phyloP scores from a whole-genome alignment of 2,113 vertebrate genomes.

The Centropus bengalensis region DNA sequence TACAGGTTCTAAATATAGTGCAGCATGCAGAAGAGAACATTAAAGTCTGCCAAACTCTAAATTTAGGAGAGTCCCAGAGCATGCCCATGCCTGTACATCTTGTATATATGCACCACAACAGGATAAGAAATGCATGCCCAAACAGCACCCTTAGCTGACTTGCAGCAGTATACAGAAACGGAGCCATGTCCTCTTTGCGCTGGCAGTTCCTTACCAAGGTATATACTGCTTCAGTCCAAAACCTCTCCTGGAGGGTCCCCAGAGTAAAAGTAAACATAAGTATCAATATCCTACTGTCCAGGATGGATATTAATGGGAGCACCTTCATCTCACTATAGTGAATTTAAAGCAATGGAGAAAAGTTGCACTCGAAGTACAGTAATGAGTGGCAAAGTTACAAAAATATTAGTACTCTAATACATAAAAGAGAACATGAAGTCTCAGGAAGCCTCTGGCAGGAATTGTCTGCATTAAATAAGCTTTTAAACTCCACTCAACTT shows the following conservation, averaged over 20 bases:
- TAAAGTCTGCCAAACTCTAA: conserved; percentile 2
- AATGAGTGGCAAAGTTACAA: background rate
- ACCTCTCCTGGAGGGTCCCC: background rate
- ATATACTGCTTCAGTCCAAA: background rate
- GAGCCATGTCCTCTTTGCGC: background rate
- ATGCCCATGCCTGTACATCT: background rate
- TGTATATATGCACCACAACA: background rate
- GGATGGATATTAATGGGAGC: background rate
- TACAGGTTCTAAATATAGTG: conserved; percentile 26
- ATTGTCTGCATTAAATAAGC: background rate
- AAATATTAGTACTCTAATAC: background rate
- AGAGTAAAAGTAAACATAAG: background rate
- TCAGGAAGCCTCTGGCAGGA: background rate
- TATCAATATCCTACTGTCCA: background rate
- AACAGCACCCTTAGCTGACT: background rate
- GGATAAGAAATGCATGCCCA: background rate
- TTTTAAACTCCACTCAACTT: background rate
- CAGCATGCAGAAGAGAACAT: background rate
- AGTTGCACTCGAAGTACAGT: background rate
- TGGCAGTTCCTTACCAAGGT: background rate
- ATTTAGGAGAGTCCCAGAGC: conserved; percentile 26
- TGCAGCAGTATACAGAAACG: background rate
- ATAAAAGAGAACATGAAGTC: background rate
- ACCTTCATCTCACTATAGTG: background rate
- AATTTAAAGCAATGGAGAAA: background rate